A percentile compares a stretch with the other conserved stretches of the same genome.
phyloP scores from a whole-genome alignment of 53 echinoderm and acorn worm species.

The Arbacia lixula region DNA sequence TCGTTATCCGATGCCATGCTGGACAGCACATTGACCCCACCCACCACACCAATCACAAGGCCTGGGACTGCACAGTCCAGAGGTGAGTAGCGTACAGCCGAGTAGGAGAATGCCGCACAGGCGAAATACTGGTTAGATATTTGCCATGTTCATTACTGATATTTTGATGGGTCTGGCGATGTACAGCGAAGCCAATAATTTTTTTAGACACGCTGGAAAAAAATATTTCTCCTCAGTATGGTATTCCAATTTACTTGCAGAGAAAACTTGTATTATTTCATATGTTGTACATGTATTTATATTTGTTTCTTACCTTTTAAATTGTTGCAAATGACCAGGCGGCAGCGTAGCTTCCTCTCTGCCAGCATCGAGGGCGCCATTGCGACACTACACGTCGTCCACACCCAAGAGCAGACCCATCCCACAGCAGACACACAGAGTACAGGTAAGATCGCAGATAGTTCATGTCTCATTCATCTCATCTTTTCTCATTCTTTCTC shows the following conservation, averaged over 20 bases:
- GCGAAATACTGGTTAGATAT: too few relatives aligned
- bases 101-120: too few relatives aligned
- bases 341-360: constrained; percentile 22
- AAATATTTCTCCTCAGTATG: too few relatives aligned
- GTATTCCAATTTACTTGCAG: too few relatives aligned
- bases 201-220: too few relatives aligned
- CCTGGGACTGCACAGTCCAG: constrained; percentile 9
- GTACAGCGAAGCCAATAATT: too few relatives aligned
- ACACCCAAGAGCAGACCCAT: constrained; percentile 29
- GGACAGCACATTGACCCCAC: constrained; percentile 60
- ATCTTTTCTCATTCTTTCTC: too few relatives aligned
- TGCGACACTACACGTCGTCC: background rate
- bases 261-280: too few relatives aligned
- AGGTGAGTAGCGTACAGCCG: constrained; percentile 22
- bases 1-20: constrained; percentile 95
- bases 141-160: too few relatives aligned
- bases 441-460: background rate
- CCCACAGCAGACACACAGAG: constrained; percentile 12
- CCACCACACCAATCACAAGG: constrained; percentile 28
- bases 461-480: too few relatives aligned
- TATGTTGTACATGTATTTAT: background rate
- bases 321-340: too few relatives aligned
- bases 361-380: constrained; percentile 10
- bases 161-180: too few relatives aligned
- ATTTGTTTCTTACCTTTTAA: background rate